Base-by-base conservation (phyloP, 1,140 invertebrate genomes). In the Eciton burchellii region DNA sequence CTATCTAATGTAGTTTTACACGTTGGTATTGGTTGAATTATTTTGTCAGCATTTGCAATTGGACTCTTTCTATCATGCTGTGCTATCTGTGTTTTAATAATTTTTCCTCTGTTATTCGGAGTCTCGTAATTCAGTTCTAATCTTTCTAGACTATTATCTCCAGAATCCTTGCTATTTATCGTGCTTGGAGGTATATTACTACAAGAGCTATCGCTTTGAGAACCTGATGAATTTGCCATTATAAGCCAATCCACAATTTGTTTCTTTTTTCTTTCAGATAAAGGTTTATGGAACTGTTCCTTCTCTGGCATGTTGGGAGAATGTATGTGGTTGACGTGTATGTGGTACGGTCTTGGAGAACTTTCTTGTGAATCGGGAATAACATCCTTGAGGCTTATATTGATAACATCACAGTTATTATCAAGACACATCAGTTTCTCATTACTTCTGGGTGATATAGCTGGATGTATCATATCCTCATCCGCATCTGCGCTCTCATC, bases 71-170 rank as follows among this genome's bases (percentile, higher is more conserved):
- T 88, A 35, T 72, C 73, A 14, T 26, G n/a, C n/a, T n/a, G n/a
- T 68, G 0, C 3, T 65, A n/a, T n/a, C 5, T 5, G 54, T 6
- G 29, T 35, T 41, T 81, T 90, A 6, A 72, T 73, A 16, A 93
- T 85, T 84, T 87, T 93, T 0, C 52, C 91, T 54, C 93, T 90
- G 84, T 94, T 94, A 86, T 94, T 94, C 5, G 93, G 93, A 29
- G 93, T 94, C 86, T 94, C 93, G 74, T 92, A 90, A 60, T 91
- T 89, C 76, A 89, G 45, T 60, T 94, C 93, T 11, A 94, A 84
- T 66, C 93, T 89, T 52, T 94, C 93, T 24, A 94, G 83, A 70
- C 92, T 94, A 41, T 92, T 94, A 43, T 94, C 91, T 9, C 93
- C 93, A 47, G 93, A 94, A 59, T 85, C 92, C 21, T 77, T 12